phyloP scores from a whole-genome alignment of 2,113 vertebrate genomes.

The Chaenogobius annularis region DNA sequence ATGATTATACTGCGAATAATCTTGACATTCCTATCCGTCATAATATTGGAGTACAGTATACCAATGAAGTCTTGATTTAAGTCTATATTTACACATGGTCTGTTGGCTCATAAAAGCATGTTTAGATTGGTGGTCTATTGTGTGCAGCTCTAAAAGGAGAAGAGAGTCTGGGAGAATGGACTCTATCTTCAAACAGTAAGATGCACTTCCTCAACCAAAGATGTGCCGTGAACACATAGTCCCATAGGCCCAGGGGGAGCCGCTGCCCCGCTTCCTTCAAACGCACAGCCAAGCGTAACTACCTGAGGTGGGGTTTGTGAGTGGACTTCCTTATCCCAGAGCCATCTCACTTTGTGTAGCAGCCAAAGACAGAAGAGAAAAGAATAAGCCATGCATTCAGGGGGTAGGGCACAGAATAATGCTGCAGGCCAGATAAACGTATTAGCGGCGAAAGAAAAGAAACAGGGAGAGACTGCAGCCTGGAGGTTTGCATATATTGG shows the following conservation, averaged over 20 bases:
- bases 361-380: conserved; percentile 13
- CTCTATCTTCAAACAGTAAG: conserved; percentile 23
- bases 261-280: conserved; percentile 30
- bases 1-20: too few species aligned
- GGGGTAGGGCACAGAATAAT: conserved; percentile 14
- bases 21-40: too few species aligned
- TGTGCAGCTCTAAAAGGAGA: conserved; percentile 7
- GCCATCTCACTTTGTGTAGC: conserved; percentile 36
- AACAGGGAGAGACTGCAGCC: conserved; percentile 9
- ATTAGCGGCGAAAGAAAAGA: conserved; percentile 11
- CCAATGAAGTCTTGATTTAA: not conserved
- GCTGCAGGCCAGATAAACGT: conserved; percentile 17
- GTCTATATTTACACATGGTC: not conserved
- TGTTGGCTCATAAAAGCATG: conserved; percentile 5
- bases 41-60: not conserved
- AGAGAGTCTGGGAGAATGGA: conserved; percentile 1
- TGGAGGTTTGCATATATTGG: not conserved
- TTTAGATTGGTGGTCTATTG: conserved; percentile 18
- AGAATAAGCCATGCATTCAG: conserved; percentile 24
- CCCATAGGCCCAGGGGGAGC: conserved; percentile 21
- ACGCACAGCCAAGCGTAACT: conserved; percentile 36
- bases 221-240: conserved; percentile 32
- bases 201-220: conserved; percentile 1
- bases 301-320: conserved; percentile 49
- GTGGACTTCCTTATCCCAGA: conserved; percentile 35